Evolutionary conservation across 2,113 vertebrate species (phyloP).

Genomic region (Triplophysa rosa): DNA sequence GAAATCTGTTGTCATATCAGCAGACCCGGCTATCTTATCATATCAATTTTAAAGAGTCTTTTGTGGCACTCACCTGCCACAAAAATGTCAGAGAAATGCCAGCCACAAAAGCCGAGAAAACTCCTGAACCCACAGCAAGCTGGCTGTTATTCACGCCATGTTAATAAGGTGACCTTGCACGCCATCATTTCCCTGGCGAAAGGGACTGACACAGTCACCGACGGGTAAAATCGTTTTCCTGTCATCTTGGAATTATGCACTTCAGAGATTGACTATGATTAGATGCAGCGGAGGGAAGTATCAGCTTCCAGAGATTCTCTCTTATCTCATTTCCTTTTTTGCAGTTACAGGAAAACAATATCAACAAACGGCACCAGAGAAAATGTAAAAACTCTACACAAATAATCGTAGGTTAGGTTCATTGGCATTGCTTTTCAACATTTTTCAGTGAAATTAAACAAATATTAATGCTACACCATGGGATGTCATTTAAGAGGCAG

Average conservation of each 20-base stretch:
- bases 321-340: not conserved
- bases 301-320: not conserved
- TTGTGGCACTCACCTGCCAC: constrained; percentile 43
- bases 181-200: not conserved
- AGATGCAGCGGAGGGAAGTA: constrained; percentile 12
- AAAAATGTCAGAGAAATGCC: constrained; percentile 47
- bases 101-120: not conserved
- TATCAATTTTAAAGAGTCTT: constrained; percentile 29
- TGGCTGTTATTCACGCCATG: constrained; percentile 13
- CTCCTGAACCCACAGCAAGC: not conserved
- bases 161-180: constrained; percentile 42
- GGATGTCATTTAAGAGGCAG: too few species aligned
- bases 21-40: not conserved
- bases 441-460: too few species aligned
- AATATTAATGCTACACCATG: too few species aligned
- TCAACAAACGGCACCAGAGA: not conserved
- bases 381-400: not conserved
- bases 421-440: too few species aligned
- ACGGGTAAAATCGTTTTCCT: constrained; percentile 33
- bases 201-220: constrained; percentile 24
- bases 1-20: constrained; percentile 28
- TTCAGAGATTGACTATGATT: constrained; percentile 19
- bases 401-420: not conserved
- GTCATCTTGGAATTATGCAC: constrained; percentile 34
- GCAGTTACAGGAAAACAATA: constrained; percentile 10